These are phyloP conservation scores for Agapostemon virescens DNA, from an alignment of 2,888 invertebrate genomes.

Conservation along the genomic window DNA sequence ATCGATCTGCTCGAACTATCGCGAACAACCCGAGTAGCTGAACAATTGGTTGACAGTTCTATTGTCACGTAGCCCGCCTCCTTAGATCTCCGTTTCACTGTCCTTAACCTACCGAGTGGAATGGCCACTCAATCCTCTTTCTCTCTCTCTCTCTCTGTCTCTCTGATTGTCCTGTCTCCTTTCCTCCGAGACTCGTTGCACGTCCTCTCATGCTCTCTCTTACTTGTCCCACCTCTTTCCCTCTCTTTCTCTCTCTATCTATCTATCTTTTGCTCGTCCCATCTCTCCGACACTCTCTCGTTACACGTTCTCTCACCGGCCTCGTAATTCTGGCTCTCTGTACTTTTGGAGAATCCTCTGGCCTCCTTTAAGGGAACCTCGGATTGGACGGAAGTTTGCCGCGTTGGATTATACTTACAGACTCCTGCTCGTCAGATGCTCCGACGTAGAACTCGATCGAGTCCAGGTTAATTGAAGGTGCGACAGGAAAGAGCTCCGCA, in stretches of 20 bases:
- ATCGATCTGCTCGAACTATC: constrained; percentile 63
- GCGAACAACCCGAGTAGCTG: constrained; percentile 44
- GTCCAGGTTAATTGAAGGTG: constrained; percentile 34
- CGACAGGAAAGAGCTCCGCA: constrained; percentile 21
- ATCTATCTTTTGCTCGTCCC: too few species aligned
- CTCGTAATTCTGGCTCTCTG: constrained; percentile 49
- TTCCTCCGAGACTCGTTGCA: too few species aligned
- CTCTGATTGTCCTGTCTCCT: neutral
- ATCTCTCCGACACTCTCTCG: neutral
- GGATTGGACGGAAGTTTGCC: constrained; percentile 43
- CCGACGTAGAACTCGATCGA: constrained; percentile 17
- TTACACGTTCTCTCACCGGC: constrained; percentile 7
- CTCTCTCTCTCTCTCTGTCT: neutral
- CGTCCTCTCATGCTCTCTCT: neutral
- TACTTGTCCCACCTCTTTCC: too few species aligned
- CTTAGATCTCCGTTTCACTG: constrained; percentile 61
- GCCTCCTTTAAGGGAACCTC: constrained; percentile 34
- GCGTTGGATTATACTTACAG: constrained; percentile 49
- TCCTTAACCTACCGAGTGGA: constrained; percentile 68
- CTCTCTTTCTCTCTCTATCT: too few species aligned
- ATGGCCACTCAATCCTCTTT: constrained; percentile 58
- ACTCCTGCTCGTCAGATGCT: constrained; percentile 30
- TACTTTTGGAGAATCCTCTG: constrained; percentile 50
- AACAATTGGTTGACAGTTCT: constrained; percentile 69
- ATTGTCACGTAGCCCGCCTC: constrained; percentile 59